Conservation (phyloP, 2,113 vertebrate species). For the Beaufortia kweichowensis region DNA sequence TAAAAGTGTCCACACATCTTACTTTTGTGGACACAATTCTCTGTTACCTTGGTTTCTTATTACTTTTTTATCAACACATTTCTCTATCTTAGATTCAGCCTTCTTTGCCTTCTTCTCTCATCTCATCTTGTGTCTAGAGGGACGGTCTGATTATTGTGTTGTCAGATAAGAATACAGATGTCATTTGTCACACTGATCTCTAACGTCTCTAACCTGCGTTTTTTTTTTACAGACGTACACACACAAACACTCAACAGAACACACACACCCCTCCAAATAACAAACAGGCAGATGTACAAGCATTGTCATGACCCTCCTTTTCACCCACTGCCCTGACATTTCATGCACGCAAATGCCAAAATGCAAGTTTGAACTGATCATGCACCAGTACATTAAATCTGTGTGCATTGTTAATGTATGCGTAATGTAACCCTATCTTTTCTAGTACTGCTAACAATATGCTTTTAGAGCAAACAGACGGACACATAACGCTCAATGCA, state of each 20-base stretch:
- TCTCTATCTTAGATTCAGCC: background rate
- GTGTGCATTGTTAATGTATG: background rate
- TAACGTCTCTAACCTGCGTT: conserved; percentile 1
- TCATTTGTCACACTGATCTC: conserved; percentile 1
- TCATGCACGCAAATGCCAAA: conserved; percentile 29
- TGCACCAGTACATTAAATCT: background rate
- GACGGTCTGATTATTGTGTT: conserved; percentile 15
- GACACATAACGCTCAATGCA: background rate
- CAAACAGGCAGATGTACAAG: conserved; percentile 24
- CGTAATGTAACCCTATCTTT: background rate
- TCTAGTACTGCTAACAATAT: background rate
- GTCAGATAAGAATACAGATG: conserved; percentile 21
- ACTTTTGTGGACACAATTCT: background rate
- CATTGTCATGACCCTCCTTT: background rate
- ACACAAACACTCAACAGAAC: conserved; percentile 10
- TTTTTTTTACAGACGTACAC: conserved; percentile 21
- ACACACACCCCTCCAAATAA: conserved; percentile 4
- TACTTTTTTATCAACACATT: background rate
- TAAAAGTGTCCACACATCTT: background rate
- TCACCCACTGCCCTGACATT: conserved; percentile 29
- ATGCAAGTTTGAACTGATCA: conserved; percentile 18
- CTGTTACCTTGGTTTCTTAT: background rate
- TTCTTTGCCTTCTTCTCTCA: background rate
- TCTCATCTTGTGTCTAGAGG: conserved; percentile 5
- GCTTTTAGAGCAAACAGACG: background rate